Evolutionary conservation across 2,888 invertebrate genomes (phyloP).

Genomic region (Hydropsyche betteni): DNA sequence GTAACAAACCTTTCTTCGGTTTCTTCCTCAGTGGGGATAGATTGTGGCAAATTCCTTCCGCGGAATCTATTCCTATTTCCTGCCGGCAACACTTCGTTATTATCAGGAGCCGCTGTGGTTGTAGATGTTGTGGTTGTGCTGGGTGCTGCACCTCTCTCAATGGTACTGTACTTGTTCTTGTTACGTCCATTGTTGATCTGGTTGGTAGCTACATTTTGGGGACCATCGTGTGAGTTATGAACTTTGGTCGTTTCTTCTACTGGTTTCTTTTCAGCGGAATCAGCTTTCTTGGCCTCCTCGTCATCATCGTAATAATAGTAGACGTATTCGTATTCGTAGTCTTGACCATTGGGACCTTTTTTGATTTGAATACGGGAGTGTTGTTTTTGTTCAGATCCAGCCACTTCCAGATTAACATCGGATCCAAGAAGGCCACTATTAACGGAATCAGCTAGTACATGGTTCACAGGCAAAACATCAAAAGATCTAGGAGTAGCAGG

Average conservation of each 20-base stretch:
- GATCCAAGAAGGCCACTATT: slow-evolving; percentile 62
- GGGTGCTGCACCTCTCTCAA: slow-evolving; percentile 62
- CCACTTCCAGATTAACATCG: slow-evolving; percentile 68
- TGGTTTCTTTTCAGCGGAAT: slow-evolving; percentile 55
- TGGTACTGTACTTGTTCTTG: slow-evolving; percentile 67
- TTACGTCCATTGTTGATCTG: slow-evolving; percentile 58
- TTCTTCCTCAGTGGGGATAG: slow-evolving; percentile 64
- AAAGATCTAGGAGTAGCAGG: slow-evolving; percentile 57
- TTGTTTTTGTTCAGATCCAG: slow-evolving; percentile 74
- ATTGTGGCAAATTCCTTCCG: slow-evolving; percentile 62
- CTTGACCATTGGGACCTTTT: slow-evolving; percentile 88
- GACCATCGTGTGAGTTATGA: slow-evolving; percentile 71
- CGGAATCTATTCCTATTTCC: slow-evolving; percentile 61
- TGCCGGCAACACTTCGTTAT: slow-evolving; percentile 73
- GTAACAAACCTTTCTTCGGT: slow-evolving; percentile 62
- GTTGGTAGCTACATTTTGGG: slow-evolving; percentile 63
- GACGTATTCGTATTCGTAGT: slow-evolving; percentile 91
- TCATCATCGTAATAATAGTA: slow-evolving; percentile 92
- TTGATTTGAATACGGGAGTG: slow-evolving; percentile 83
- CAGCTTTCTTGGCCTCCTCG: slow-evolving; percentile 66
- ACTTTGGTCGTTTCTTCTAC: slow-evolving; percentile 53
- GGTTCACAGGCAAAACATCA: slow-evolving; percentile 64
- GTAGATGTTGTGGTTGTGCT: slow-evolving; percentile 59
- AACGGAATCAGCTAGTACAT: slow-evolving; percentile 64
- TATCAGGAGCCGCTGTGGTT: slow-evolving; percentile 67